These are phyloP conservation scores for Psilanteris sp. DNA, from an alignment of 1,140 invertebrate genomes.

Conservation along the genomic window DNA sequence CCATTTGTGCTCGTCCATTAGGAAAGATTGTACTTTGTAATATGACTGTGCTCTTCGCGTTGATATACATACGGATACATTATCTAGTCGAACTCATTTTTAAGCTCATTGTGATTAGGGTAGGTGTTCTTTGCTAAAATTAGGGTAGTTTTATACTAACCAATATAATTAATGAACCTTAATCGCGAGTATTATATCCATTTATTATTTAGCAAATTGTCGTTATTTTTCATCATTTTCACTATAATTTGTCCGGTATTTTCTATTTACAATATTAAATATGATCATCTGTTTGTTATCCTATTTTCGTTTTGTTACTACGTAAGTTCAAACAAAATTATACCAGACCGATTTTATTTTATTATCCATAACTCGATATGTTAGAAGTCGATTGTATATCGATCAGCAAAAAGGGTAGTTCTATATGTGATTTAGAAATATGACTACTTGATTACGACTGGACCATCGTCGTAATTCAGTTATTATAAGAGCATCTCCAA, in stretches of 20 bases:
- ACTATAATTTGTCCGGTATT: too few relatives aligned
- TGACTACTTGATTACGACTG: conserved; percentile 32
- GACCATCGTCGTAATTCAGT: conserved; percentile 55
- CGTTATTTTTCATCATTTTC: not conserved
- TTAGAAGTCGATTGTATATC: too few relatives aligned
- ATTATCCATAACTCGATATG: too few relatives aligned
- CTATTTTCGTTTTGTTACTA: too few relatives aligned
- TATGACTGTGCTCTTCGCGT: conserved; percentile 53
- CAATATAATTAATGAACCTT: conserved; percentile 28
- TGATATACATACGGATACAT: conserved; percentile 55
- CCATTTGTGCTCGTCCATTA: conserved; percentile 66
- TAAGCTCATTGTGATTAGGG: conserved; percentile 42
- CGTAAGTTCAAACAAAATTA: too few relatives aligned
- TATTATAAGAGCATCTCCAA: conserved; percentile 59
- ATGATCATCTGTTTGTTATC: too few relatives aligned
- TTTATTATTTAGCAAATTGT: conserved; percentile 4
- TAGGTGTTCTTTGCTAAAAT: conserved; percentile 14
- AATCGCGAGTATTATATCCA: not conserved
- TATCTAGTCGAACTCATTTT: conserved; percentile 41
- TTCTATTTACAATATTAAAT: too few relatives aligned
- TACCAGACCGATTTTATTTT: too few relatives aligned
- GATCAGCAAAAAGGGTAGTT: conserved; percentile 10
- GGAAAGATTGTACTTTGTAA: conserved; percentile 67
- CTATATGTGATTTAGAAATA: conserved; percentile 47
- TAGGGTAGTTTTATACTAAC: conserved; percentile 10